phyloP scores from a whole-genome alignment of 2,113 vertebrate genomes.

The Athene cunicularia region DNA sequence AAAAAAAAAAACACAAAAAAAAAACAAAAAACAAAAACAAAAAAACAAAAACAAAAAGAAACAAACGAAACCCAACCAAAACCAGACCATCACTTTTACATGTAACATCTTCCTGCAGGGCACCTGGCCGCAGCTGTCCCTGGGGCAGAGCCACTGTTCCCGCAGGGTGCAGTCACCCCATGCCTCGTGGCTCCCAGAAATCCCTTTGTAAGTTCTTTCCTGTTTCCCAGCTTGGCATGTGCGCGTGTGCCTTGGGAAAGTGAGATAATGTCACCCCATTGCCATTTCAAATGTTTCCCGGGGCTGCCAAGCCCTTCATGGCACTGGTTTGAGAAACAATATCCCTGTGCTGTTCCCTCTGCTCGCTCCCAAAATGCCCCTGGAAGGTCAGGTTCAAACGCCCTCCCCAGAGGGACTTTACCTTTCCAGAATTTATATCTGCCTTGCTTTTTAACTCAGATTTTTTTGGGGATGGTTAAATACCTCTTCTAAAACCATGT shows the following conservation, averaged over 20 bases:
- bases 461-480: not conserved
- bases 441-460: not conserved
- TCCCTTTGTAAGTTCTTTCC: not conserved
- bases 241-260: not conserved
- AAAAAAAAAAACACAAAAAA: too few species aligned
- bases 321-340: conserved; percentile 6
- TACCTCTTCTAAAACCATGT: not conserved
- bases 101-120: fast-evolving
- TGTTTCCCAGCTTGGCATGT: not conserved
- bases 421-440: not conserved
- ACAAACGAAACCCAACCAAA: too few species aligned
- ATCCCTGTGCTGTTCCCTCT: not conserved
- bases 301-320: not conserved
- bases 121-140: not conserved
- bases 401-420: not conserved
- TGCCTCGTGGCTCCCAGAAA: not conserved
- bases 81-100: not conserved
- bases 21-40: too few species aligned
- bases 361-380: not conserved
- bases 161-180: fast-evolving
- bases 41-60: too few species aligned
- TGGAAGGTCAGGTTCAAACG: not conserved
- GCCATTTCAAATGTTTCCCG: not conserved
- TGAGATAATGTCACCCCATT: not conserved
- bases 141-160: fast-evolving